Conservation (phyloP, 2,888 invertebrate species). For the Agrotis ipsilon region DNA sequence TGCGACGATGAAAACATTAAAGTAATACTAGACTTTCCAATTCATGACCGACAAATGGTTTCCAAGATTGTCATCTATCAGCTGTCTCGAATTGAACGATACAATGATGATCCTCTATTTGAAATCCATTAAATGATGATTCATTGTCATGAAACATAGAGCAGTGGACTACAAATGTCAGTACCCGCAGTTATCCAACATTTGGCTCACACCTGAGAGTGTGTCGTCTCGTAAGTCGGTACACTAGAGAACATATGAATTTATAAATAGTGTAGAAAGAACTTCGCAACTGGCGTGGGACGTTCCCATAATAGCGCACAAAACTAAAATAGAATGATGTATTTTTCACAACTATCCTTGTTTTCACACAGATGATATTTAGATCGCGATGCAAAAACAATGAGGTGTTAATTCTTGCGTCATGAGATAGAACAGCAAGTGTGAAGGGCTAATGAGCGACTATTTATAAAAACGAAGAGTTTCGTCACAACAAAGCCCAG, state of each 20-base stretch:
- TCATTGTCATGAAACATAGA: constrained; percentile 58
- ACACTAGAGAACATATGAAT: constrained; percentile 51
- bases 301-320: constrained; percentile 67
- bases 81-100: constrained; percentile 19
- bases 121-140: constrained; percentile 59
- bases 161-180: constrained; percentile 62
- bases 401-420: constrained; percentile 60
- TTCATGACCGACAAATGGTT: constrained; percentile 28
- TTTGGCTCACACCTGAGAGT: constrained; percentile 72
- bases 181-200: constrained; percentile 64
- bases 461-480: constrained; percentile 75
- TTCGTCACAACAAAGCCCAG: constrained; percentile 76
- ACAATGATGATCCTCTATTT: constrained; percentile 42
- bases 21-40: constrained; percentile 38
- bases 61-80: constrained; percentile 37
- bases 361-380: constrained; percentile 57
- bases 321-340: constrained; percentile 72
- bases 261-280: constrained; percentile 72
- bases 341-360: constrained; percentile 61
- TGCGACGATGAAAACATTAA: constrained; percentile 1
- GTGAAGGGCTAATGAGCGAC: constrained; percentile 68
- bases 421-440: constrained; percentile 66
- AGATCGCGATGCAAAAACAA: constrained; percentile 58
- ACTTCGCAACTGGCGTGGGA: constrained; percentile 76
- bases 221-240: constrained; percentile 21